Evolutionary conservation across 2,797 vertebrate genomes (phyloP).

Genomic region (Miichthys miiuy): DNA sequence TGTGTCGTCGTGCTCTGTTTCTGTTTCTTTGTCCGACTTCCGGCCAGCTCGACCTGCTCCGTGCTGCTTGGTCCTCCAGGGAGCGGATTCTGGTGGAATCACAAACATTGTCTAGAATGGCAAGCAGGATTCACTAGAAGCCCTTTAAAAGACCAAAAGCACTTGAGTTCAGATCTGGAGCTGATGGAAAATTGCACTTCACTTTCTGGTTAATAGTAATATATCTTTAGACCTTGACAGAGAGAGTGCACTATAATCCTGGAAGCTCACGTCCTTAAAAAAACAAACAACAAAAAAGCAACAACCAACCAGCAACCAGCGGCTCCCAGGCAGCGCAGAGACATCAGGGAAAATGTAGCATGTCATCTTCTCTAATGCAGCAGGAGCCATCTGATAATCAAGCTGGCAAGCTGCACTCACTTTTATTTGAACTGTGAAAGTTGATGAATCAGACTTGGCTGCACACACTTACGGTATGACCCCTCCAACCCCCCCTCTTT

Average conservation of each 20-base stretch:
- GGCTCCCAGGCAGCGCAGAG: constrained; percentile 37
- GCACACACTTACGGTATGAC: constrained; percentile 61
- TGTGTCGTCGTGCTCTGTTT: no score
- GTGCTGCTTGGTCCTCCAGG: no score
- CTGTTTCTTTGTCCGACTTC: no score
- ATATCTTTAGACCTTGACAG: constrained; percentile 35
- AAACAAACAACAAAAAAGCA: not conserved
- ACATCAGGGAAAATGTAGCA: constrained; percentile 70
- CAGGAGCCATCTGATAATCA: constrained; percentile 76
- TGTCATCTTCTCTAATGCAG: constrained; percentile 74
- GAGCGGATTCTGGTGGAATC: no score
- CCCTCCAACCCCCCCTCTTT: constrained; percentile 55
- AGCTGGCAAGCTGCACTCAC: constrained; percentile 70
- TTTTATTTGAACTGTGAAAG: constrained; percentile 78
- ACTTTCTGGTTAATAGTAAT: constrained; percentile 35
- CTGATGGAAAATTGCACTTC: constrained; percentile 20
- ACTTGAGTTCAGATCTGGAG: constrained; percentile 7
- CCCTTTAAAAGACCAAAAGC: constrained; percentile 11
- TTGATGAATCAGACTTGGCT: constrained; percentile 80
- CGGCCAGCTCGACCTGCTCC: no score
- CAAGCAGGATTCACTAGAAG: not conserved
- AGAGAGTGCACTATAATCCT: constrained; percentile 45
- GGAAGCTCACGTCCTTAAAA: constrained; percentile 30
- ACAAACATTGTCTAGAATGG: no score
- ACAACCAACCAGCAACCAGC: constrained; percentile 17